These are phyloP conservation scores for Leuciscus waleckii DNA, from an alignment of 2,797 vertebrate species.

Conservation along the genomic window DNA sequence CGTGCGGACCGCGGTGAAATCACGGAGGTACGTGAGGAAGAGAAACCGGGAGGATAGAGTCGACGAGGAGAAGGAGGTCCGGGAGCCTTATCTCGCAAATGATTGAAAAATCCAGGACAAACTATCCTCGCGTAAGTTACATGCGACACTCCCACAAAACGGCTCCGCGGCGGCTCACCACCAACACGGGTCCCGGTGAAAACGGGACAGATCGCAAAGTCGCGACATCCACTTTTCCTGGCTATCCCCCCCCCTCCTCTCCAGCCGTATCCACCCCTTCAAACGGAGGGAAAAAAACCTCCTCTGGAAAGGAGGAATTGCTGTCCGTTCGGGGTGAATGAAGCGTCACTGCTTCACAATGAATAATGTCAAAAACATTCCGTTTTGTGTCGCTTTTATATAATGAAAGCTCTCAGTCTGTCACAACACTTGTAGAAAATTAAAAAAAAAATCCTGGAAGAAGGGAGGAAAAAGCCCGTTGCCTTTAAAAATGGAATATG, in stretches of 20 bases:
- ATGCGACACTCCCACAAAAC: slow-evolving; percentile 55
- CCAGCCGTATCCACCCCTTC: slow-evolving; percentile 37
- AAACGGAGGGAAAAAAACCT: slow-evolving; percentile 25
- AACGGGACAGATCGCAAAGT: slow-evolving; percentile 53
- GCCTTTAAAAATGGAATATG: slow-evolving; percentile 41
- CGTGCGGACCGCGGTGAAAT: slow-evolving; percentile 48
- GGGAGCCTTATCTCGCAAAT: slow-evolving; percentile 50
- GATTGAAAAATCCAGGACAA: slow-evolving; percentile 54
- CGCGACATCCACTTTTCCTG: slow-evolving; percentile 53
- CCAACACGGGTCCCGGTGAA: slow-evolving; percentile 51
- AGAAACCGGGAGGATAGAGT: slow-evolving; percentile 41
- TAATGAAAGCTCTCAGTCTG: neutral
- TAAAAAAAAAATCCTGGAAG: neutral
- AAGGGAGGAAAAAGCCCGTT: neutral
- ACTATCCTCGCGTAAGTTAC: slow-evolving; percentile 42
- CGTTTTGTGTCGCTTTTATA: neutral
- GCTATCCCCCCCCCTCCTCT: neutral
- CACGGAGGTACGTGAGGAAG: slow-evolving; percentile 55
- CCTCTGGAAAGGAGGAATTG: slow-evolving; percentile 34
- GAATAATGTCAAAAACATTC: neutral
- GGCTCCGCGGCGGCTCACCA: slow-evolving; percentile 44
- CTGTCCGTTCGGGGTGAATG: neutral
- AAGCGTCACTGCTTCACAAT: slow-evolving; percentile 13
- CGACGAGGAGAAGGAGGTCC: slow-evolving; percentile 43
- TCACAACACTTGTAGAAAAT: neutral